Base-by-base conservation (phyloP, 35 echinoderm and acorn worm species). In the Antedon bifida region DNA sequence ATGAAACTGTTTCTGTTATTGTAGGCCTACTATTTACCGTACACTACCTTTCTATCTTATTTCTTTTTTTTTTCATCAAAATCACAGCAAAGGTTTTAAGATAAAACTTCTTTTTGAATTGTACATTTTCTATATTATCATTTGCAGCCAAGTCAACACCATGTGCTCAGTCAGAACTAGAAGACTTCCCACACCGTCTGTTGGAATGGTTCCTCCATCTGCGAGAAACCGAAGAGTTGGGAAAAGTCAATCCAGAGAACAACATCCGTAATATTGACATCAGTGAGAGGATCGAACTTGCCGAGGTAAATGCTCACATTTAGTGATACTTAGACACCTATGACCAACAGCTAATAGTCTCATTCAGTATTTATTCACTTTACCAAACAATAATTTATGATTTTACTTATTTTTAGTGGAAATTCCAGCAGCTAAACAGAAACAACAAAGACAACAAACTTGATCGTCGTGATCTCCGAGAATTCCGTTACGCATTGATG, bases 191-290 rank as follows among this genome's bases (percentile, higher is more conserved):
- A 13, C 82, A 85, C 64, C 95, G 95, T 26, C 87, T 99, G 28
- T 46, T 99, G 26, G 90, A 99, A 34, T 99, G 95, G 95, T 99
- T 99, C 85, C 75, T 92, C 17, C 95, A 99, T 35, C 86, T 99
- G 2, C 77, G 85, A 39, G 85, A 92, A 78, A 84, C 84, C 42
- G 90, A 99, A 31, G 88, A 99, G 42, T 86, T 88, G 74, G 88
- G 88, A 34, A 35, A 78, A 56, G 36, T 99, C 17, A 80, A 99
- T 73, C 84, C 88, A 12, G 85, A 90, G 82, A 90, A 75, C 73
- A 89, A 83, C 82, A 93, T 92, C 56, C 38, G 75, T 12, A 56
- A 75, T 21, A 21, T 92, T 29, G 16, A n/a, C n/a, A 46, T 79
- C 26, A 36, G 77, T 16, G 31, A 36, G 28, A 88, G 82, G 19